Base-by-base conservation (phyloP, 2,888 invertebrate species). In the Labia minor region DNA sequence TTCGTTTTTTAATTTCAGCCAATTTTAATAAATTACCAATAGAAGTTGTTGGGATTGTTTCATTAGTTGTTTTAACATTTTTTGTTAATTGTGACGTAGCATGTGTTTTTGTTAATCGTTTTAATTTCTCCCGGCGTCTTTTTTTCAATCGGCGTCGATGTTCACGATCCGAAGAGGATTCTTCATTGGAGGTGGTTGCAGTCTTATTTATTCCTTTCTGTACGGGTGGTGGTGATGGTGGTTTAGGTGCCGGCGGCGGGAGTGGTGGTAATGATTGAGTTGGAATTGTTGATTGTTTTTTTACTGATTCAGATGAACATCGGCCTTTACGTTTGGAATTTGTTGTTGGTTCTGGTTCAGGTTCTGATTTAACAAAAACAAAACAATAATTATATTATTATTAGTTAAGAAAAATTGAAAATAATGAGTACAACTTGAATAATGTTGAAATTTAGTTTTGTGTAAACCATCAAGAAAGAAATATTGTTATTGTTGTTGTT, bases 131-230 rank as follows among this genome's bases (percentile, higher is more conserved):
- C 83, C 70, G 65, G 69, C 85, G 81, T 72, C 85, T 83, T 75
- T 88, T 88, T 75, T 88, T 89, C 61, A 86, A 76, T 69, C 85
- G 82, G 74, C 86, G 85, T 65, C 86, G 80, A 14, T 49, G n/a
- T 49, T 49, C 49, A 11, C 49, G 49, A 49, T 49, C 49, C 3
- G 49, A 49, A 14, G 49, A 49, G 49, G 49, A 49, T 49, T 49
- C 49, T 16, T 49, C 49, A 49, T 49, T 49, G 8, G 49, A 49
- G 3, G 26, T 26, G 3, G 26, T 26, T 8, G 26, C 26, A 26
- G 4, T 26, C n/a, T n/a, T n/a, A 33, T 33, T 33, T 6, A 33
- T 6, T 8, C 6, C 6, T 49, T 11, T 11, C 16, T 11, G 49
- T 3, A 16, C 49, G 3, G n/a, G 2, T 8, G 14, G 6, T 14